These are phyloP conservation scores for Trachurus trachurus DNA, from an alignment of 2,797 vertebrate genomes.

Conservation along the genomic window DNA sequence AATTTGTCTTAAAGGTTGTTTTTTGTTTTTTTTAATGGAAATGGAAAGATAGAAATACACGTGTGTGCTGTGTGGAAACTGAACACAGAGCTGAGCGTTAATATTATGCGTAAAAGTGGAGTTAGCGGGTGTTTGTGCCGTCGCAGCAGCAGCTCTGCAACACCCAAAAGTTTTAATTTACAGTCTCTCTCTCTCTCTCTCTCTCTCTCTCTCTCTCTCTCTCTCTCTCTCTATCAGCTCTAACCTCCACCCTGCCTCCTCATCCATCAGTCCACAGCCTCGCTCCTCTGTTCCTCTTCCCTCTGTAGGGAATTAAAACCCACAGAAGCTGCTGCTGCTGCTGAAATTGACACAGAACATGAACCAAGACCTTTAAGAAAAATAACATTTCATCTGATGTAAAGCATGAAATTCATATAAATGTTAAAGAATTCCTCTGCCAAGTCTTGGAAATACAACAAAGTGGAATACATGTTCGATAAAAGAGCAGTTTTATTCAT, in stretches of 20 bases:
- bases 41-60: no score
- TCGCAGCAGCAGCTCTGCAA: slow-evolving; percentile 1
- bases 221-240: not conserved
- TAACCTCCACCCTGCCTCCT: accelerated
- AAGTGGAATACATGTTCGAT: no score
- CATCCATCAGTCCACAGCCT: not conserved
- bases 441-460: not conserved
- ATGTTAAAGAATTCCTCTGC: not conserved
- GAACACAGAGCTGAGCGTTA: no score
- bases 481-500: no score
- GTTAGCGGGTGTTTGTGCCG: not conserved
- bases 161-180: slow-evolving; percentile 33
- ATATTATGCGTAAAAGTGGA: not conserved
- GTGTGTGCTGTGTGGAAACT: not conserved
- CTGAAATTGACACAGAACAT: not conserved
- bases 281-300: not conserved
- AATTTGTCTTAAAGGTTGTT: not conserved
- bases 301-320: not conserved
- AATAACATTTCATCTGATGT: no score
- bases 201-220: not conserved
- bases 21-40: not conserved
- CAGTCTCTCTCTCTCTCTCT: not conserved
- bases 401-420: not conserved
- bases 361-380: not conserved
- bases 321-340: not conserved